Percentiles rank a stretch among this genome's conserved stretches.
Evolutionary conservation across 2,113 vertebrate species (phyloP).

Genomic region (Malaclemys terrapin): DNA sequence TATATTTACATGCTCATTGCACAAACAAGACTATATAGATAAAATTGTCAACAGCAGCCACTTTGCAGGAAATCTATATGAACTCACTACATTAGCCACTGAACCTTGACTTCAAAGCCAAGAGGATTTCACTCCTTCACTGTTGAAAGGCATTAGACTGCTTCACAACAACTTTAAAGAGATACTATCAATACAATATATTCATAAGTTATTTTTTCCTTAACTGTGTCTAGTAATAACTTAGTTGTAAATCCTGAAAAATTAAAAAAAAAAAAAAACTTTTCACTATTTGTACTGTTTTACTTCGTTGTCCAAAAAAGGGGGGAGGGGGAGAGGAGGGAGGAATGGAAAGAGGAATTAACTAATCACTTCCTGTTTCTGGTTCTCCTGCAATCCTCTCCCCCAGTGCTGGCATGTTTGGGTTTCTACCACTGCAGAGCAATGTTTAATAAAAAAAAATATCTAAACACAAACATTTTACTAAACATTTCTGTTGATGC

Average conservation of each 20-base stretch:
- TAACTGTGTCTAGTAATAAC: neutral
- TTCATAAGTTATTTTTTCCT: neutral
- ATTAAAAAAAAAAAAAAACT: neutral
- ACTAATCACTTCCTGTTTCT: neutral
- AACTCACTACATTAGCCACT: neutral
- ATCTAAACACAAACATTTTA: neutral
- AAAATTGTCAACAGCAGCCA: neutral
- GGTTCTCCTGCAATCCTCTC: neutral
- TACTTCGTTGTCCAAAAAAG: neutral
- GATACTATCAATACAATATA: neutral
- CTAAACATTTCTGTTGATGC: neutral
- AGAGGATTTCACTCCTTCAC: neutral
- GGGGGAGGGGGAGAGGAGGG: no score
- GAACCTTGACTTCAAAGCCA: neutral
- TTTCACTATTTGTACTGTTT: neutral
- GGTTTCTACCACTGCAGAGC: neutral
- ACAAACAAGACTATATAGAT: neutral
- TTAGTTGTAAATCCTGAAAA: neutral
- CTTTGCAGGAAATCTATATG: neutral
- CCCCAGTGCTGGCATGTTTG: neutral
- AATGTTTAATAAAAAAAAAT: neutral
- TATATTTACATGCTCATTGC: neutral
- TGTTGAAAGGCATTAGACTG: neutral
- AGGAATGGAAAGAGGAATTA: neutral
- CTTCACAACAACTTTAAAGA: neutral